Evolutionary conservation across 2,888 invertebrate genomes (phyloP).

Genomic region (Muschampia plurimacula): DNA sequence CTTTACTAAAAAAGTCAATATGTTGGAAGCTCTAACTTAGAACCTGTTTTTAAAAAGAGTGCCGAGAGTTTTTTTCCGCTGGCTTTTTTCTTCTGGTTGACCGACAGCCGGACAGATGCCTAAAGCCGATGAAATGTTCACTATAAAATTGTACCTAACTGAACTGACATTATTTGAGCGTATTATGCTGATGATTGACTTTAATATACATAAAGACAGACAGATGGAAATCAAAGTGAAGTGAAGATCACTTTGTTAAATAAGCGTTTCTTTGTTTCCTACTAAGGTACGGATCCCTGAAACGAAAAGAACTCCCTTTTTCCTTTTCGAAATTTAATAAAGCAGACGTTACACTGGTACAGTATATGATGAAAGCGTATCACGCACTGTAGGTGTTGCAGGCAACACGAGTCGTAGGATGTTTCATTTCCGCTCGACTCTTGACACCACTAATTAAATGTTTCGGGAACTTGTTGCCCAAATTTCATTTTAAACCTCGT

Average conservation of each 20-base stretch:
- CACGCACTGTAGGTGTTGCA: slow-evolving; percentile 58
- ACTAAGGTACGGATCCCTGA: neutral
- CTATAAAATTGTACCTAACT: too few species aligned
- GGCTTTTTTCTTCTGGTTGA: too few species aligned
- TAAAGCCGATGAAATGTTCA: too few species aligned
- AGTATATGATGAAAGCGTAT: slow-evolving; percentile 42
- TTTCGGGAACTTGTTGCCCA: slow-evolving; percentile 68
- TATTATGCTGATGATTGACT: too few species aligned
- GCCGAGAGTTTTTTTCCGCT: too few species aligned
- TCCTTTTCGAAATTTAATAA: slow-evolving; percentile 26
- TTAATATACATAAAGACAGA: neutral
- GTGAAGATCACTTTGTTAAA: neutral
- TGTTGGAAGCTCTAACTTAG: too few species aligned
- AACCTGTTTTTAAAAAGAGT: too few species aligned
- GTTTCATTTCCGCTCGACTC: slow-evolving; percentile 69
- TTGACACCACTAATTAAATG: slow-evolving; percentile 72
- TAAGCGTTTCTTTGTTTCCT: neutral
- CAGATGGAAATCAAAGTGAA: neutral
- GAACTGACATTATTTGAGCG: too few species aligned
- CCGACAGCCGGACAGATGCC: too few species aligned
- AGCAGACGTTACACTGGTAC: slow-evolving; percentile 17
- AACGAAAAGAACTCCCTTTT: slow-evolving; percentile 35
- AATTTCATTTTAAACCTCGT: slow-evolving; percentile 71
- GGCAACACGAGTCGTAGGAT: slow-evolving; percentile 53
- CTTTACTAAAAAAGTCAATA: too few species aligned